Base-by-base conservation (phyloP, 2,797 vertebrate genomes). In the Heteromormyrus szaboi region DNA sequence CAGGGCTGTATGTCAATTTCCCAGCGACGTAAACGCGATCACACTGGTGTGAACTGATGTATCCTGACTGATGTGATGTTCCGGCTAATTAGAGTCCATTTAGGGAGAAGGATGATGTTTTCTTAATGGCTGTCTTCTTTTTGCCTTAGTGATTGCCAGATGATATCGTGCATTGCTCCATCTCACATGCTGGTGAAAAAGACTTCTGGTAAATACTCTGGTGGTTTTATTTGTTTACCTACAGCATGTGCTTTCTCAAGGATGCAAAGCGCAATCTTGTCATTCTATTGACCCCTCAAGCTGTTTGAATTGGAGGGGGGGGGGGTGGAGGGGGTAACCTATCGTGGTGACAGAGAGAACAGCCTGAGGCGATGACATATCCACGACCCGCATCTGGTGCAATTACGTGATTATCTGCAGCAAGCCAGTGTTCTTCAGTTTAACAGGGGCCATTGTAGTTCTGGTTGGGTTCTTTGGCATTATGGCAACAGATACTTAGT, bases 241-340 rank as follows among this genome's bases (percentile, higher is more conserved):
- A 12, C 25, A 19, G 84, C 48, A 17, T 51, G 25, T 85, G 48
- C 12, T 85, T 85, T 29, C 84, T 85, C 84, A 53, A 17, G 48
- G 51, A 85, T 29, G 25, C 48, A 17, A 85, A 54, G 48, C 48
- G 29, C 50, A 51, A 54, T 25, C 84, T 54, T 53, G 48, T 54
- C 84, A 85, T 29, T 46, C 76, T 81, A 46, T 81, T 85, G 84
- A 85, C 84, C 84, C 84, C 48, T 85, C 84, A 37, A 85, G 84
- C 84, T 85, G 84, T 85, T 85, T 54, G 51, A 14, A 54, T 29
- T 53, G 4, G 22, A 2, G 25, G 46, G 50, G 33, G 33, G 33
- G 14, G 48, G 83, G 46, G n/a, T 0, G n/a, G 83, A 2, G 83
- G 83, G 48, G 84, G 14, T 50, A 5, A 50, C 22, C 50, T 54